Percentiles rank a stretch among this genome's conserved stretches.
phyloP scores from a whole-genome alignment of 2,888 invertebrate species.

The Parapristionchus giblindavisi region DNA sequence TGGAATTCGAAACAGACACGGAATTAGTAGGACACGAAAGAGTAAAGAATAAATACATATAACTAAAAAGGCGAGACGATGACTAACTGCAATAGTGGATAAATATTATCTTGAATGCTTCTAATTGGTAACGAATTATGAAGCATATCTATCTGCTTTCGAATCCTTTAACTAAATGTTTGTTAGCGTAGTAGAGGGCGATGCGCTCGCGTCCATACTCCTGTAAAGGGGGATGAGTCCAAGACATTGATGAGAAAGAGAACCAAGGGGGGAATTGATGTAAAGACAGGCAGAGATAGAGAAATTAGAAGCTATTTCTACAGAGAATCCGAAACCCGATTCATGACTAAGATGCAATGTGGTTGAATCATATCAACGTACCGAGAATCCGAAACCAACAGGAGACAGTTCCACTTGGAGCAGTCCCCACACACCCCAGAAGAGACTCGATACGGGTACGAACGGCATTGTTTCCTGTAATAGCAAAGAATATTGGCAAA shows the following conservation, averaged over 20 bases:
- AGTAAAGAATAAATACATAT: no score
- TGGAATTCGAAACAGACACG: no score
- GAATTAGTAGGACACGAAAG: no score
- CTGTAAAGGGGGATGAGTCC: constrained; percentile 43
- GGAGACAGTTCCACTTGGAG: constrained; percentile 68
- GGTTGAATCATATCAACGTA: constrained; percentile 31
- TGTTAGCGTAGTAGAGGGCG: constrained; percentile 60
- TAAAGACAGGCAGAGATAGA: no score
- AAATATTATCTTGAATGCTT: no score
- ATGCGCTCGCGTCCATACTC: constrained; percentile 66
- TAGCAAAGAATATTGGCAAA: constrained; percentile 69
- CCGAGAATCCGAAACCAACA: constrained; percentile 67
- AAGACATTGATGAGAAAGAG: background rate
- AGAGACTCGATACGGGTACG: constrained; percentile 86
- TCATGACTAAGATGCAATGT: no score
- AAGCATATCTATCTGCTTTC: background rate
- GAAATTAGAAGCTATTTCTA: no score
- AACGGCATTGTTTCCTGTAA: constrained; percentile 84
- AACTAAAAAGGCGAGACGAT: no score
- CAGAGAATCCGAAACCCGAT: no score
- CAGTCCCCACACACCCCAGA: constrained; percentile 88
- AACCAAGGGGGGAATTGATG: background rate
- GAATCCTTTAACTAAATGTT: constrained; percentile 51
- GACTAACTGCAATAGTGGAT: no score
- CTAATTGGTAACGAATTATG: no score